These are phyloP conservation scores for Phaethornis superciliosus DNA, from an alignment of 2,113 vertebrate genomes.

Conservation along the genomic window DNA sequence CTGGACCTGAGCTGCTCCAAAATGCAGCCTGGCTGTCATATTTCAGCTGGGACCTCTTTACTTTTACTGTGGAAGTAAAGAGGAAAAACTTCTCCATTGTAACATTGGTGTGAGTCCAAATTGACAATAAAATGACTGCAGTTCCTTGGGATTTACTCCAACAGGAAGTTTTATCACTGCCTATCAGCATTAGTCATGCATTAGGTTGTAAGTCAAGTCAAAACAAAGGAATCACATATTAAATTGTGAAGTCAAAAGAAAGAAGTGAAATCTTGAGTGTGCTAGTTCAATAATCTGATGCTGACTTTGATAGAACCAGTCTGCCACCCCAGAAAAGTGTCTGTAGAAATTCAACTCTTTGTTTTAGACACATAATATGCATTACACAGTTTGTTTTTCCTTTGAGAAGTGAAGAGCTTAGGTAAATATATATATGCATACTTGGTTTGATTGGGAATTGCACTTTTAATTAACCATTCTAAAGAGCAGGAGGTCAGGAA, in stretches of 20 bases:
- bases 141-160: conserved; percentile 46
- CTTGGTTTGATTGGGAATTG: background rate
- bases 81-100: conserved; percentile 18
- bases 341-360: background rate
- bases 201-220: conserved; percentile 27
- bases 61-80: conserved; percentile 55
- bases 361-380: background rate
- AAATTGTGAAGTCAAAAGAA: conserved; percentile 23
- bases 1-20: background rate
- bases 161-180: conserved; percentile 49
- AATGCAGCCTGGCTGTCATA: conserved; percentile 17
- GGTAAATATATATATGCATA: background rate
- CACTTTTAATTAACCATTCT: background rate
- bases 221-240: conserved; percentile 37
- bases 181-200: conserved; percentile 29
- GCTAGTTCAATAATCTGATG: background rate
- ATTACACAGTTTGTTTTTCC: background rate
- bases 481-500: background rate
- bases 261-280: conserved; percentile 23
- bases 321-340: background rate
- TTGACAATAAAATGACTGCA: conserved; percentile 22
- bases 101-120: conserved; percentile 45
- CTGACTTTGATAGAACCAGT: background rate
- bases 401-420: background rate
- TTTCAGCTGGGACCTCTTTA: conserved; percentile 53